phyloP scores from a whole-genome alignment of 2,888 invertebrate species.

The Blomia tropicalis region DNA sequence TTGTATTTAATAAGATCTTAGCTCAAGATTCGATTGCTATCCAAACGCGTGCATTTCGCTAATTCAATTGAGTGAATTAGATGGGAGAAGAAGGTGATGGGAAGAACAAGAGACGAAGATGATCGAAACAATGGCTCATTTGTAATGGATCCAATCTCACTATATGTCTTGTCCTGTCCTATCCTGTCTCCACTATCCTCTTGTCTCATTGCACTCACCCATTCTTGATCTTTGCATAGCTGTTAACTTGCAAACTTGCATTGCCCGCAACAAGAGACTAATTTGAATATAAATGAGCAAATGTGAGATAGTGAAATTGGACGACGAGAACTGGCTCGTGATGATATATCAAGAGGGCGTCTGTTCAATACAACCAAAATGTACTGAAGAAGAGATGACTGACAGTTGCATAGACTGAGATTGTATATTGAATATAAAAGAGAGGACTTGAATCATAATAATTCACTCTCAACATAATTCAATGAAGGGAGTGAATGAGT shows the following conservation, averaged over 20 bases:
- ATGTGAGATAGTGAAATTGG: not conserved
- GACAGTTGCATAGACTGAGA: not conserved
- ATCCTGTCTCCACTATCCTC: no score
- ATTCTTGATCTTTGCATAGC: no score
- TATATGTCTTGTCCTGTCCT: not conserved
- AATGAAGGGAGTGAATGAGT: no score
- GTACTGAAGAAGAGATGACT: not conserved
- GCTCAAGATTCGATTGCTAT: no score
- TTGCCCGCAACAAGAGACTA: not conserved
- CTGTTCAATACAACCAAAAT: not conserved
- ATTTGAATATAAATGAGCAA: slow-evolving; percentile 15
- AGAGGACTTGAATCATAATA: no score
- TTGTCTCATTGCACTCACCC: no score
- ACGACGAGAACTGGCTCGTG: not conserved
- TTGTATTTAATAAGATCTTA: no score
- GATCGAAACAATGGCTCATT: slow-evolving; percentile 5
- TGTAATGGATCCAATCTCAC: not conserved
- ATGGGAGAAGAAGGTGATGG: no score
- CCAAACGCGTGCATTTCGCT: not conserved
- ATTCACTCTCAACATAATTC: no score
- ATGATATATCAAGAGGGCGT: slow-evolving; percentile 14
- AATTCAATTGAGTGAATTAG: slow-evolving; percentile 14
- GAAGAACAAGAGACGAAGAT: no score
- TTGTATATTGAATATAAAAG: no score
- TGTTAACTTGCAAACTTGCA: no score